Evolutionary conservation across 2,113 vertebrate genomes (phyloP).

Genomic region (Ardeotis arabs): DNA sequence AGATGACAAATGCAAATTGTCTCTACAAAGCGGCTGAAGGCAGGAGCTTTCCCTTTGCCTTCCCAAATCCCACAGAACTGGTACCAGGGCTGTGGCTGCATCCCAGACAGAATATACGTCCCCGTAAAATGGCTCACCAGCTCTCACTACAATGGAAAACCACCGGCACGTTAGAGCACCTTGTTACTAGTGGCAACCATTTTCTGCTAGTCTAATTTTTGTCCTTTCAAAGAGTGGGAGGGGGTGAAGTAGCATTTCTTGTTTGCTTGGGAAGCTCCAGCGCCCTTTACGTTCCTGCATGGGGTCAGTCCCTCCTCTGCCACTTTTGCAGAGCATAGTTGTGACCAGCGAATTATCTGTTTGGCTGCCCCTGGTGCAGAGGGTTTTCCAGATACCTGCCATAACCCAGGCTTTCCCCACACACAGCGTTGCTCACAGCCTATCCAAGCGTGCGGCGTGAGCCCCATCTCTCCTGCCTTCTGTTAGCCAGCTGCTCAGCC

Average conservation of each 20-base stretch:
- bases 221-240: not conserved
- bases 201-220: constrained; percentile 11
- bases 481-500: not conserved
- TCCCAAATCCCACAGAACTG: not conserved
- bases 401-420: not conserved
- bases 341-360: not conserved
- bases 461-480: not conserved
- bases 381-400: not conserved
- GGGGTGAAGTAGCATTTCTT: not conserved
- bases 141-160: not conserved
- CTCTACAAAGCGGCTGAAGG: not conserved
- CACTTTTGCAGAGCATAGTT: not conserved
- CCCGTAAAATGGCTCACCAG: not conserved
- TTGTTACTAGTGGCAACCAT: constrained; percentile 55
- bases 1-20: not conserved
- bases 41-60: not conserved
- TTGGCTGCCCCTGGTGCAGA: not conserved
- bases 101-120: not conserved
- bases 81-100: not conserved
- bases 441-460: not conserved
- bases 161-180: not conserved
- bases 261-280: not conserved
- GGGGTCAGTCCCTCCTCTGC: not conserved
- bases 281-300: not conserved
- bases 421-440: not conserved